These are phyloP conservation scores for Calameuta idolon DNA, from an alignment of 2,888 invertebrate genomes.

Conservation along the genomic window DNA sequence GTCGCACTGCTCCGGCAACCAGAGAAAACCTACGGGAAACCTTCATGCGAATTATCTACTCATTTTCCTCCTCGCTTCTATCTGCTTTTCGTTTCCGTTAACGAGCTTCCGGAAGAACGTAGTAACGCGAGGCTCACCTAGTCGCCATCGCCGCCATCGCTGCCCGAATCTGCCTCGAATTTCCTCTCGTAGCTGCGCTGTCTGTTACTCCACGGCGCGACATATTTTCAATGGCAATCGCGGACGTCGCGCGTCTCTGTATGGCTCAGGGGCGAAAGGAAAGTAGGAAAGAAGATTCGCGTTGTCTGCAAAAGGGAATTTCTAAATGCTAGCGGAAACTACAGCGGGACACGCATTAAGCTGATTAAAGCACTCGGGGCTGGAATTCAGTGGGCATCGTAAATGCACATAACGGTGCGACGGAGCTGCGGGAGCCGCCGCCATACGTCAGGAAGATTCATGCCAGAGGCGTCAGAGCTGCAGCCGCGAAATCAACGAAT, in stretches of 20 bases:
- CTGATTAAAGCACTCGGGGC: slow-evolving; percentile 13
- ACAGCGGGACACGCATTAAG: too few species aligned
- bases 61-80: too few species aligned
- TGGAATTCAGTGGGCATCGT: slow-evolving; percentile 39
- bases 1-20: neutral
- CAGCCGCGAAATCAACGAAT: too few species aligned
- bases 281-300: slow-evolving; percentile 27
- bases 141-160: neutral
- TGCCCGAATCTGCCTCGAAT: too few species aligned
- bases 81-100: too few species aligned
- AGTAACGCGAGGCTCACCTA: too few species aligned
- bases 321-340: too few species aligned
- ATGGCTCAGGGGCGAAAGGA: slow-evolving; percentile 13
- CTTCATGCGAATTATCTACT: too few species aligned
- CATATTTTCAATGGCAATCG: too few species aligned
- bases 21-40: neutral
- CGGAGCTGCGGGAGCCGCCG: slow-evolving; percentile 22
- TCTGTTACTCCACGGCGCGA: too few species aligned
- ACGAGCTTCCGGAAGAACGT: too few species aligned
- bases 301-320: slow-evolving; percentile 11
- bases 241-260: neutral
- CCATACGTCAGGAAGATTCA: slow-evolving; percentile 26
- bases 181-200: too few species aligned
- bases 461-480: slow-evolving; percentile 5
- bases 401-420: slow-evolving; percentile 34